Evolutionary conservation across 2,113 vertebrate species (phyloP).

Genomic region (Macquaria australasica): DNA sequence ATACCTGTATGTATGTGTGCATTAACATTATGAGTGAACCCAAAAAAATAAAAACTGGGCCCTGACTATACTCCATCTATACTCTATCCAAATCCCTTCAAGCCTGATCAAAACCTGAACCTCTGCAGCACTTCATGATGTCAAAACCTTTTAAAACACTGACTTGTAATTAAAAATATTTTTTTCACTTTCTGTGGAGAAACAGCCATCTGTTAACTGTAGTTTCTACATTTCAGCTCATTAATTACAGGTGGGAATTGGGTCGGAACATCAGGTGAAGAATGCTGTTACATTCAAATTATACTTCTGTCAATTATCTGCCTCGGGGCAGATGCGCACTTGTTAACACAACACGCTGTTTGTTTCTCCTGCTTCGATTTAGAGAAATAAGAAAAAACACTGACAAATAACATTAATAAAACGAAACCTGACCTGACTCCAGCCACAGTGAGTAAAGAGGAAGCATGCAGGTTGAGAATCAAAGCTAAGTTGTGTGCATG

Average conservation of each 20-base stretch:
- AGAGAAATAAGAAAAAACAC: background rate
- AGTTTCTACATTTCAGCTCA: slow-evolving; percentile 55
- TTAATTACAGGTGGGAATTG: slow-evolving; percentile 66
- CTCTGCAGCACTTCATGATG: slow-evolving; percentile 47
- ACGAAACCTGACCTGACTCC: slow-evolving; percentile 14
- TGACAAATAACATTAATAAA: slow-evolving; percentile 32
- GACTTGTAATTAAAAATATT: slow-evolving; percentile 51
- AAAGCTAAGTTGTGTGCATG: background rate
- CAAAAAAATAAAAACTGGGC: background rate
- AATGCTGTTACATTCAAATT: slow-evolving; percentile 56
- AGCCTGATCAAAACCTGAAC: slow-evolving; percentile 52
- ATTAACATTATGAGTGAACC: background rate
- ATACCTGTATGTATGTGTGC: background rate
- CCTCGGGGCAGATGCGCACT: slow-evolving; percentile 40
- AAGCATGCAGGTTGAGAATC: slow-evolving; percentile 2
- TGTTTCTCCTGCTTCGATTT: slow-evolving; percentile 44
- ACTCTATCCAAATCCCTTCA: slow-evolving; percentile 30
- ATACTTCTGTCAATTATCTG: slow-evolving; percentile 55
- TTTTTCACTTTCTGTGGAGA: slow-evolving; percentile 56
- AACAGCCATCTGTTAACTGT: slow-evolving; percentile 60
- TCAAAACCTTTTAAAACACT: slow-evolving; percentile 46
- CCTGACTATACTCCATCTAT: slow-evolving; percentile 37
- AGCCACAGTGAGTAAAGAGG: background rate
- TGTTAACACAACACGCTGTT: slow-evolving; percentile 44
- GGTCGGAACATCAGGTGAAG: slow-evolving; percentile 64